A percentile compares a stretch with the other conserved stretches of the same genome.
phyloP scores from a whole-genome alignment of 2,888 invertebrate species.

The Athrips mouffetella region DNA sequence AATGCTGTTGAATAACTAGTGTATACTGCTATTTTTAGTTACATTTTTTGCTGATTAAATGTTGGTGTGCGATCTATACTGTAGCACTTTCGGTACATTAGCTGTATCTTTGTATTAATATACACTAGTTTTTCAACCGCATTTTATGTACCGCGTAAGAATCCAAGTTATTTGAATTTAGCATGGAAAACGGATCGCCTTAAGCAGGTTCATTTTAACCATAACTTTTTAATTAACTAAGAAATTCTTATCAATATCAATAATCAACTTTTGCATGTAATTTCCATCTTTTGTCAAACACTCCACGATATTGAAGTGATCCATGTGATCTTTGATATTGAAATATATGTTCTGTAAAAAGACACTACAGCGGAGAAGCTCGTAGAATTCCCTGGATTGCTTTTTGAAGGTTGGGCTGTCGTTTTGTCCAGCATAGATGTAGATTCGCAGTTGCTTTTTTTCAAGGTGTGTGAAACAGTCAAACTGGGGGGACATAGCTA shows the following conservation, averaged over 20 bases:
- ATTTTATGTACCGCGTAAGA: too few relatives aligned
- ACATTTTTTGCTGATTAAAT: too few relatives aligned
- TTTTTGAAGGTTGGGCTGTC: slow-evolving; percentile 84
- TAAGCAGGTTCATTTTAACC: too few relatives aligned
- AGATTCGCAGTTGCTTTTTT: slow-evolving; percentile 54
- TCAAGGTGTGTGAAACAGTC: slow-evolving; percentile 64
- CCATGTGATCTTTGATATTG: slow-evolving; percentile 79
- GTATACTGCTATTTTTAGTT: too few relatives aligned
- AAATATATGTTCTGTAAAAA: slow-evolving; percentile 76
- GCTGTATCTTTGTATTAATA: too few relatives aligned
- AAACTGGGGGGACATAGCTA: slow-evolving; percentile 74
- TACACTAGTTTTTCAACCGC: too few relatives aligned
- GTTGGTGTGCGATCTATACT: too few relatives aligned
- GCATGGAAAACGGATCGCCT: too few relatives aligned
- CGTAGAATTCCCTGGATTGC: slow-evolving; percentile 80
- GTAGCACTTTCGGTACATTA: too few relatives aligned
- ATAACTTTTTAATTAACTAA: too few relatives aligned
- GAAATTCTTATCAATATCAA: slow-evolving; percentile 68
- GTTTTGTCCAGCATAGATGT: slow-evolving; percentile 80
- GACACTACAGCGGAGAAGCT: slow-evolving; percentile 67
- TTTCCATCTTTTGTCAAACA: slow-evolving; percentile 78
- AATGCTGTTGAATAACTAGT: too few relatives aligned
- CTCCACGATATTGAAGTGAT: slow-evolving; percentile 88
- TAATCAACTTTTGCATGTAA: slow-evolving; percentile 60
- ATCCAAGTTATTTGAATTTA: too few relatives aligned